These are phyloP conservation scores for Lepus townsendii DNA, from an alignment of 2,797 vertebrate genomes.

Conservation along the genomic window DNA sequence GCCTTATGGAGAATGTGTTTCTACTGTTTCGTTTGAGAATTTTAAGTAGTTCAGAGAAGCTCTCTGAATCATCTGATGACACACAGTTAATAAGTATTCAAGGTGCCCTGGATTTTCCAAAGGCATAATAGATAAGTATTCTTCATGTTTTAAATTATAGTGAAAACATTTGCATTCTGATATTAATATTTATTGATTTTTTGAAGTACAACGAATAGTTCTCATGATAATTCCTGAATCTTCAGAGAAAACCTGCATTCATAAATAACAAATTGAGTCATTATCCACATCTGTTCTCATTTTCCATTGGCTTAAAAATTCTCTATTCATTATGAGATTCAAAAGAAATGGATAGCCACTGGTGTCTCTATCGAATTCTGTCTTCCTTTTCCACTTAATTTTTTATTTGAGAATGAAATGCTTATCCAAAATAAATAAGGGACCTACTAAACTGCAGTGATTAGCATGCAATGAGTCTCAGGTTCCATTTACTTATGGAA, in stretches of 20 bases:
- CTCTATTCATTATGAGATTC: slow-evolving; percentile 60
- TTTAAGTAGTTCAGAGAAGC: slow-evolving; percentile 68
- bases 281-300: slow-evolving; percentile 77
- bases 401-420: slow-evolving; percentile 71
- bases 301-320: slow-evolving; percentile 74
- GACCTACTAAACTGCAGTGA: slow-evolving; percentile 63
- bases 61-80: slow-evolving; percentile 64
- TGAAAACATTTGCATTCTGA: slow-evolving; percentile 70
- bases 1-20: neutral
- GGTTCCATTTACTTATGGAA: slow-evolving; percentile 76
- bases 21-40: slow-evolving; percentile 58
- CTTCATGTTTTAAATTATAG: slow-evolving; percentile 75
- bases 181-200: slow-evolving; percentile 83
- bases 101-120: slow-evolving; percentile 51
- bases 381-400: slow-evolving; percentile 54
- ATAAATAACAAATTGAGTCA: slow-evolving; percentile 78
- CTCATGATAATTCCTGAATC: slow-evolving; percentile 72
- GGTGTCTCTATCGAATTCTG: slow-evolving; percentile 57
- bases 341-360: slow-evolving; percentile 68
- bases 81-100: slow-evolving; percentile 66
- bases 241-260: slow-evolving; percentile 74
- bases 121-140: slow-evolving; percentile 64
- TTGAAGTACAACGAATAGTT: slow-evolving; percentile 68
- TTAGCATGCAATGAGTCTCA: slow-evolving; percentile 67
- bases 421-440: slow-evolving; percentile 75